Base-by-base conservation (phyloP, 2,888 invertebrate genomes). In the Drosophila leonis region DNA sequence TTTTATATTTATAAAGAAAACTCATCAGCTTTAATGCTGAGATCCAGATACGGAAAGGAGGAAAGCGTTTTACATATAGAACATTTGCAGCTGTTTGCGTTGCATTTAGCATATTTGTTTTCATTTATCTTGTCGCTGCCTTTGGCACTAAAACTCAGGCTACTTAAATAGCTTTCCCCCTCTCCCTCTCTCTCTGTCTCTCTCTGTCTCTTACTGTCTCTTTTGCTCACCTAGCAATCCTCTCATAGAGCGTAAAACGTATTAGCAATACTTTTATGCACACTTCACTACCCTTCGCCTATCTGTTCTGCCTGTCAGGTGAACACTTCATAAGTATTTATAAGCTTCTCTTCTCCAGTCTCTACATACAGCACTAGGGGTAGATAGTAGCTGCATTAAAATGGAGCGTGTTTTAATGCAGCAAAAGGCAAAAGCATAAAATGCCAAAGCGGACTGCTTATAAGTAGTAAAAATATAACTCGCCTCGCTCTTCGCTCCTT, bases 391-490 rank as follows among this genome's bases (percentile, higher is more conserved):
- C 46, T 70, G 72, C 66, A 78, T 78, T 80, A 65, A 78, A 78
- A 78, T 24, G 44, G 44, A 44, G 44, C 44, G 44, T 44, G 44
- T 74, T 81, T 79, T 82, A 82, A 78, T 79, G 82, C 79, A 75
- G 75, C 82, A 74, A 68, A 80, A 78, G 78, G 78, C 78, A 78
- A 78, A 70, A 79, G 70, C 78, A 79, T 79, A 79, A 79, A 80
- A 79, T 74, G 71, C 65, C 79, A 74, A 78, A 70, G 82, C 71
- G 75, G 71, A 63, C 49, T 75, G 68, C 79, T 82, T 75, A 78
- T 78, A 74, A 75, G 79, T 72, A 76, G 72, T 80, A 72, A 80
- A 76, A 72, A 76, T 72, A 80, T 65, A 68, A 29, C 56, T 59
- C 27, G 33, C 39, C 33, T 7, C 9, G n/a, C 18, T 35, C 24